Evolutionary conservation across 1,140 invertebrate species (phyloP), one percentile per base, ranked within the genome.

Genomic region (Diuraphis noxia): DNA sequence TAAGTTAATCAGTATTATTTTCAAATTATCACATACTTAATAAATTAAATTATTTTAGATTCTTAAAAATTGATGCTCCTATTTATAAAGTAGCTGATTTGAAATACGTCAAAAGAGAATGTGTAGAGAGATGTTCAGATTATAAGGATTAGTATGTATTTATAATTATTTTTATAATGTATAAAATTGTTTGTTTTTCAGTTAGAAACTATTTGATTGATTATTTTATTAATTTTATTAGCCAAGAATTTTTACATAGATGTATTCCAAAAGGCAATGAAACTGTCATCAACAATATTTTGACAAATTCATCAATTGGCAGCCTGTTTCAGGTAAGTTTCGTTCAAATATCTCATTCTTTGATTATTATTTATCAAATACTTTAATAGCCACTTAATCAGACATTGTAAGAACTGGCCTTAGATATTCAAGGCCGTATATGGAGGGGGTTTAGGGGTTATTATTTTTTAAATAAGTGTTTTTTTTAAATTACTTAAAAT

Each of bases 281-380:
- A 19, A 93, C 94, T 10, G 92, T 94, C 30, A 91, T 91, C 25
- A 81, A 91, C 3, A 94, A 94, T 91, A 94, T 93, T 5, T 92
- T 95, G 36, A 93, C 95, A 88, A 95, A 94, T 41, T 94, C 94
- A 88, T 94, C 94, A 92, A 95, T 95, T 96, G 36, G 93, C 94
- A 63, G 94, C 94, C 92, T 95, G 95, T 92, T 95, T 95, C 92
- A 93, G 94, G 81, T 95, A 95, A 93, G 93, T 93, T 85, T 21
- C 56, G 7, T 34, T 49, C n/a, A 49, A 43, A 46, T 90, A n/a
- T 63, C 9, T 30, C 5, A n/a, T 72, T 72, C n/a, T n/a, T 72
- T n/a, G 34, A 4, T 72, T 30, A 23, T 10, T 72, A 17, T 3
- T n/a, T 63, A 72, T 19, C 6, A 72, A 17, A 6, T n/a, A 46